These are phyloP conservation scores for Campaea margaritaria DNA, from an alignment of 2,888 invertebrate species.

Conservation along the genomic window DNA sequence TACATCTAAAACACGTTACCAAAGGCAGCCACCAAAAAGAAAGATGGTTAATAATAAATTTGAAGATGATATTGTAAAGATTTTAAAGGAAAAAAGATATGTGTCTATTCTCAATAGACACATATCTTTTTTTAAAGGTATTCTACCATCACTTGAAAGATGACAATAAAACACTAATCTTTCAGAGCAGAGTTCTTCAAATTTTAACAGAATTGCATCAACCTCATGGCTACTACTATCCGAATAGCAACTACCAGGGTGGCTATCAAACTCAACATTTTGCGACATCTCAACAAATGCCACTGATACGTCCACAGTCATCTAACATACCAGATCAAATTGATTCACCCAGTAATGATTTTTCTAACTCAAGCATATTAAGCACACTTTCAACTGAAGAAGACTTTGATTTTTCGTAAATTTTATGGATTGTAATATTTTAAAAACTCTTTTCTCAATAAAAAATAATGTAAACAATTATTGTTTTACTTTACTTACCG, in stretches of 20 bases:
- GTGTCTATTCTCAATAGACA: slow-evolving; percentile 10
- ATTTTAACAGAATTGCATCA: slow-evolving; percentile 44
- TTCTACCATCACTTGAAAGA: slow-evolving; percentile 46
- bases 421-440: slow-evolving; percentile 43
- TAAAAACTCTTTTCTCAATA: slow-evolving; percentile 42
- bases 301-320: slow-evolving; percentile 44
- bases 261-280: slow-evolving; percentile 43
- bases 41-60: slow-evolving; percentile 37
- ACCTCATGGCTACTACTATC: slow-evolving; percentile 35
- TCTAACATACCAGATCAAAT: slow-evolving; percentile 46
- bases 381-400: slow-evolving; percentile 37
- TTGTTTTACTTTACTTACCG: slow-evolving; percentile 44
- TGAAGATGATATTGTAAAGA: slow-evolving; percentile 40
- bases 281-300: slow-evolving; percentile 44
- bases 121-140: slow-evolving; percentile 40
- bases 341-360: slow-evolving; percentile 44
- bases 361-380: slow-evolving; percentile 38
- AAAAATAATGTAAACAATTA: slow-evolving; percentile 44
- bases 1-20: slow-evolving; percentile 42
- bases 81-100: slow-evolving; percentile 40
- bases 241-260: slow-evolving; percentile 35
- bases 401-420: slow-evolving; percentile 46
- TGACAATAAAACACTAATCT: slow-evolving; percentile 44
- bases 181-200: slow-evolving; percentile 42
- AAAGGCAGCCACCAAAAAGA: slow-evolving; percentile 42